Percentiles rank a stretch among this genome's conserved stretches.
Evolutionary conservation across 2,797 vertebrate species (phyloP).

Genomic region (Heterohyrax brucei): DNA sequence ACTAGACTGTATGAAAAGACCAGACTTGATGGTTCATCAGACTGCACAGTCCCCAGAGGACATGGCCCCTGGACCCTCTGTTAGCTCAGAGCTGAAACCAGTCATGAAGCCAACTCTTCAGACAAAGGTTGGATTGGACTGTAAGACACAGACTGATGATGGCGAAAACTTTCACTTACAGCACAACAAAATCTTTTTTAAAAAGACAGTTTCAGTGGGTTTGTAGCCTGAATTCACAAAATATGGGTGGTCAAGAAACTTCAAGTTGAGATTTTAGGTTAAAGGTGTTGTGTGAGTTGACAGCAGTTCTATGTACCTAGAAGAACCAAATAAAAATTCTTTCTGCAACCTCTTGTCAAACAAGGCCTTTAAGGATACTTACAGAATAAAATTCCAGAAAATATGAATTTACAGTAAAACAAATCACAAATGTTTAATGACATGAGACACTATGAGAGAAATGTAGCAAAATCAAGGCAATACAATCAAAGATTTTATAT

Average conservation of each 20-base stretch:
- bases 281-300: constrained; percentile 23
- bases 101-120: too few relatives aligned
- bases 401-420: not conserved
- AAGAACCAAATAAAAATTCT: constrained; percentile 45
- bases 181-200: too few relatives aligned
- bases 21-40: too few relatives aligned
- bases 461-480: not conserved
- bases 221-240: constrained; percentile 36
- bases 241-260: not conserved
- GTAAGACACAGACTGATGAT: too few relatives aligned
- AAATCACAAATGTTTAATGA: constrained; percentile 41
- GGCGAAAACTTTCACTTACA: too few relatives aligned
- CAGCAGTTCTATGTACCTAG: not conserved
- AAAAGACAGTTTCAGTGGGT: constrained; percentile 3
- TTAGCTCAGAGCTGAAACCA: too few relatives aligned
- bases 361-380: constrained; percentile 36
- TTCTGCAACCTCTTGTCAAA: constrained; percentile 10
- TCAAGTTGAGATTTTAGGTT: constrained; percentile 22
- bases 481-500: not conserved
- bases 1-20: too few relatives aligned
- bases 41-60: too few relatives aligned
- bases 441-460: constrained; percentile 27
- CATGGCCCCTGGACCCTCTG: too few relatives aligned
- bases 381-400: constrained; percentile 53
- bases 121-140: too few relatives aligned